Evolutionary conservation across 1,140 invertebrate species (phyloP), one percentile per base, ranked within the genome.

Genomic region (Aplysia californica): DNA sequence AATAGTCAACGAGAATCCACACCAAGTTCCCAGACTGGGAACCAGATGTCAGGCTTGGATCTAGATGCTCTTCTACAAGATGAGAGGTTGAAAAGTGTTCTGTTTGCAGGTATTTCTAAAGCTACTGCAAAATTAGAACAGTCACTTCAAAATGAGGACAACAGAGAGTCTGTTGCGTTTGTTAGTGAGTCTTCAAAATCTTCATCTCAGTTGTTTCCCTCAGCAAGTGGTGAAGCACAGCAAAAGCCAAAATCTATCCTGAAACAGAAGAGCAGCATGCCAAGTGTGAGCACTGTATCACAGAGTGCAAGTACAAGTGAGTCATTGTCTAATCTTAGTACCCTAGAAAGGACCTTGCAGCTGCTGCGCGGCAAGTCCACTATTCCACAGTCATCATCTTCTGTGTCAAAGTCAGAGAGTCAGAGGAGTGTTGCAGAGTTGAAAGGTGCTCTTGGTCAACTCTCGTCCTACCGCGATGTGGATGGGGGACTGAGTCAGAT

Each of bases 391-490:
- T n/a, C n/a, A n/a, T n/a, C n/a, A n/a, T n/a, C n/a, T 1, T 15
- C n/a, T 10, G 2, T 38, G 5, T 1, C 3, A 15, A 10, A 65
- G 1, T 3, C 33, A 10, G 6, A 0, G 2, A 20, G 18, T 44
- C 66, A 44, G 66, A 68, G n/a, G 41, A 67, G 36, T 2, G 15
- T 39, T 10, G n/a, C 3, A 23, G 21, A 68, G 55, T 18, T 59
- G 6, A 44, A 67, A 50, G 73, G 38, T 50, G 58, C 58, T 26
- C 58, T 79, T n/a, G 23, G 59, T 35, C 68, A 58, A 23, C n/a
- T 77, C 20, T 26, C 72, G 26, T 76, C 76, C 20, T 75, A 74
- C 38, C 66, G 44, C 31, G 72, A 67, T 44, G 83, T 85, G 76
- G 82, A 84, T 55, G 87, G 88, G 39, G 87, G n/a, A n/a, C n/a